Evolutionary conservation across 2,888 invertebrate genomes (phyloP), one percentile per base, ranked within the genome.

Genomic region (Epicampocera succincta): DNA sequence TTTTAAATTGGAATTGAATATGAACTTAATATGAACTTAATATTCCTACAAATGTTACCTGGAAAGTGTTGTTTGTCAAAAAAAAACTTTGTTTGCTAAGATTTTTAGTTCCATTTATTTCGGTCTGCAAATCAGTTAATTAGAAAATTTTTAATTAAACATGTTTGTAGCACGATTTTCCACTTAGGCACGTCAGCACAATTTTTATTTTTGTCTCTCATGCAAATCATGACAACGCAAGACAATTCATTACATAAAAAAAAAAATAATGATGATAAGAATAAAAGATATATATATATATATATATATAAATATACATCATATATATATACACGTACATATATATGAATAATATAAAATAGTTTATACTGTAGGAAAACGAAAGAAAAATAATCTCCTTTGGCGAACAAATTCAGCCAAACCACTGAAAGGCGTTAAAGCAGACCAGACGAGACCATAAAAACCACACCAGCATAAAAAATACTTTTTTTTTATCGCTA

Each of bases 171-270:
- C 33, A 33, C 9, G 21, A 73, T 74, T 69, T 81, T 69, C 58
- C 46, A 58, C 73, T 69, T 60, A 69, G 44, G 63, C 77, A 81
- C 73, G 73, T 81, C 81, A 77, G 73, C 65, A 69, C 73, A 77
- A 81, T 77, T 81, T 73, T 65, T 33, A 33, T 33, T 77, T 77
- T 77, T 54, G 68, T 74, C 63, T 77, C 69, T 74, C 63, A 65
- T 74, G 58, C 42, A 74, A 81, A 74, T 69, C 77, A 73, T 73
- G 52, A 52, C 52, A 74, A 79, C 17, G 40, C 21, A 15, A 38
- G 60, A n/a, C 11, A 29, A 61, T 63, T 33, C 38, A 52, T 12
- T 15, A 15, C 13, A 77, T 54, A 58, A 3, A 21, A 25, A 52
- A 52, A 71, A 25, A 42, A 46, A 33, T 33, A 9, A 33, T 8